These are phyloP conservation scores for Gallirallus australis DNA, from an alignment of 2,797 vertebrate species.

Conservation along the genomic window DNA sequence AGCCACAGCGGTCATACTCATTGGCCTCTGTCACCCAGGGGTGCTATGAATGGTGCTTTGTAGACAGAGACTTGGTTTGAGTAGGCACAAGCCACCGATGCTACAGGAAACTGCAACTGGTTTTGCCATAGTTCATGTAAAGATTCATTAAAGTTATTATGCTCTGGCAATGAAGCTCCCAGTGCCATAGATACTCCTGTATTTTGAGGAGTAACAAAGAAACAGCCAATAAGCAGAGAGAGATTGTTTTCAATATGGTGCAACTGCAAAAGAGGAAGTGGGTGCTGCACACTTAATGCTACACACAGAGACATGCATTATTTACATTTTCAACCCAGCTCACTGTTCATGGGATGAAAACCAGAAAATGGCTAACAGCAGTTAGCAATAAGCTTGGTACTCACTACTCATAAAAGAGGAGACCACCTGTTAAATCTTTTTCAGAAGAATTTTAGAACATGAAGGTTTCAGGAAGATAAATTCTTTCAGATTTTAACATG, in stretches of 20 bases:
- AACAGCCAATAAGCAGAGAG: not conserved
- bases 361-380: not conserved
- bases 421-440: not conserved
- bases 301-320: not conserved
- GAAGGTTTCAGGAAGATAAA: not conserved
- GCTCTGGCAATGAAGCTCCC: not conserved
- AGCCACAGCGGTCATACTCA: not conserved
- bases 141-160: not conserved
- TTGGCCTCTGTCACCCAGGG: not conserved
- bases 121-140: not conserved
- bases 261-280: not conserved
- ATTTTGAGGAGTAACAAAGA: not conserved
- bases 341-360: not conserved
- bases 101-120: not conserved
- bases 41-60: not conserved
- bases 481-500: not conserved
- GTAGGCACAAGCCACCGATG: not conserved
- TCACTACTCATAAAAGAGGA: not conserved
- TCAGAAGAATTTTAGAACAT: not conserved
- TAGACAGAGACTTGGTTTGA: not conserved
- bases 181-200: not conserved
- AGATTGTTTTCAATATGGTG: not conserved
- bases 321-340: not conserved
- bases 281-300: not conserved
- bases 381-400: not conserved